Conservation (phyloP, 1,140 invertebrate species). For the Homarus americanus region DNA sequence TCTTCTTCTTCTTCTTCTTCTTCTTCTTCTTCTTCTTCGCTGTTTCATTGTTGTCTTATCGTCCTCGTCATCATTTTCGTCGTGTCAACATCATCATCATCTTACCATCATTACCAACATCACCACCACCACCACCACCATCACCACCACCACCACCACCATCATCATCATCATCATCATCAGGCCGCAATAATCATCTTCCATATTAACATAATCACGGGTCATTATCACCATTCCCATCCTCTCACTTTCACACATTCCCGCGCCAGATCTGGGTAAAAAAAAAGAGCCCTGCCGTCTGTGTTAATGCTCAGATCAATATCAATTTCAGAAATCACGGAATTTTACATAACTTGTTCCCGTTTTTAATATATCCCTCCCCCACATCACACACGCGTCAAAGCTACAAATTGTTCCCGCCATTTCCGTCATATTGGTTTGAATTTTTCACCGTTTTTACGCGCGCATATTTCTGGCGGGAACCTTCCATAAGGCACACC, state of each 20-base stretch:
- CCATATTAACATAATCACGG: background rate
- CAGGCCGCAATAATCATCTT: background rate
- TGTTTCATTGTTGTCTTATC: no score
- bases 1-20: no score
- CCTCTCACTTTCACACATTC: background rate
- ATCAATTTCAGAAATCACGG: conserved; percentile 35
- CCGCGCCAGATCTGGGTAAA: background rate
- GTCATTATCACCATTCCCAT: no score
- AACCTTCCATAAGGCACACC: conserved; percentile 57
- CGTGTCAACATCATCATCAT: no score
- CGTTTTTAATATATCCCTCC: conserved; percentile 30
- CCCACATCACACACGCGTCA: conserved; percentile 40
- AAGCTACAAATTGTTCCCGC: conserved; percentile 56
- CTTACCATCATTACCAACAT: background rate
- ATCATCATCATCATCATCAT: background rate
- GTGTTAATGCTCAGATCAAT: conserved; percentile 11
- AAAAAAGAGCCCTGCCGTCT: background rate
- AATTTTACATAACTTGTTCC: conserved; percentile 32
- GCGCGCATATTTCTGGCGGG: conserved; percentile 50
- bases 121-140: background rate
- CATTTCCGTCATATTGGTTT: conserved; percentile 58
- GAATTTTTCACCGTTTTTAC: conserved; percentile 58
- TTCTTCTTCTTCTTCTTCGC: no score
- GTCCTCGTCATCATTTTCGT: no score
- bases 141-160: background rate